These are phyloP conservation scores for Serripes groenlandicus DNA, from an alignment of 2,888 invertebrate genomes.

Conservation along the genomic window DNA sequence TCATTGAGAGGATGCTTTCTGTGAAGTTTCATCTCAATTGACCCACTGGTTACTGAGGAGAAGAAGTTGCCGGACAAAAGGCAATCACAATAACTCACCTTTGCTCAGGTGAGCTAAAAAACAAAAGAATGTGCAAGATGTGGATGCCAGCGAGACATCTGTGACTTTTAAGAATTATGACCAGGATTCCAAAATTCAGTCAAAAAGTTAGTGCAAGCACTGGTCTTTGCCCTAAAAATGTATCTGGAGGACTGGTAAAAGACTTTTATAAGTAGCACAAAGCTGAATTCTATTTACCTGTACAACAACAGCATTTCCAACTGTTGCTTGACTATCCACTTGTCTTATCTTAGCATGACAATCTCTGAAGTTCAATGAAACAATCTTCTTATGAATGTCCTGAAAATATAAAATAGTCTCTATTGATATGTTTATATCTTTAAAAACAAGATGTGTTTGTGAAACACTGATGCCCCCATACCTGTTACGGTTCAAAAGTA, in stretches of 20 bases:
- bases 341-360: slow-evolving; percentile 99
- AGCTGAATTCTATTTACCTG: slow-evolving; percentile 88
- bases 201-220: not conserved
- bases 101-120: too few species aligned
- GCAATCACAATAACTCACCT: too few species aligned
- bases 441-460: too few species aligned
- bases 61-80: too few species aligned
- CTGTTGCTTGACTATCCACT: slow-evolving; percentile 97
- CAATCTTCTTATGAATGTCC: slow-evolving; percentile 98
- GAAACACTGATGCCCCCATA: too few species aligned
- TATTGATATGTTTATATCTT: too few species aligned
- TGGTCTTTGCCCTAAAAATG: not conserved
- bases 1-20: too few species aligned
- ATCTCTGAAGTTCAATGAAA: slow-evolving; percentile 97
- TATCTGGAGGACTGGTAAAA: not conserved
- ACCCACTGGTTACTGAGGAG: too few species aligned
- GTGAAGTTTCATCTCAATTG: too few species aligned
- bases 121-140: too few species aligned
- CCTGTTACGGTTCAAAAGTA: too few species aligned
- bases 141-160: too few species aligned
- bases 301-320: slow-evolving; percentile 97
- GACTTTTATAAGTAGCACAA: not conserved
- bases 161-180: not conserved
- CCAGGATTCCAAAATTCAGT: not conserved
- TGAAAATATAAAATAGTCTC: slow-evolving; percentile 88